Percentiles rank a stretch among this genome's conserved stretches.
Conservation (phyloP, 2,888 invertebrate species). For the Dolomedes plantarius region DNA sequence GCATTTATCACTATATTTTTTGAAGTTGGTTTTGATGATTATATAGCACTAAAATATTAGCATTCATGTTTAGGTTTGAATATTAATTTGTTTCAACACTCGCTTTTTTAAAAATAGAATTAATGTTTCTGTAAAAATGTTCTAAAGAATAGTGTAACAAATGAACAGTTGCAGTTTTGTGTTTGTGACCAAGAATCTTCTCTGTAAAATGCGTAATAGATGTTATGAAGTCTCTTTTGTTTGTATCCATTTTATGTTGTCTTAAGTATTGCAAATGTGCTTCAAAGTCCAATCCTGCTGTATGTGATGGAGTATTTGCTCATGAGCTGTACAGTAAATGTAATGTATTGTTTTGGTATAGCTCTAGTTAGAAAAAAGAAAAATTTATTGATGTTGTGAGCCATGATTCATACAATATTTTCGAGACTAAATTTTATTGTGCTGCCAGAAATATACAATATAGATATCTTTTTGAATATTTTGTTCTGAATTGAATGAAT, state of each 20-base stretch:
- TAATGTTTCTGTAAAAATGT: neutral
- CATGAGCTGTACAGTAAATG: neutral
- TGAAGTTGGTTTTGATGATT: neutral
- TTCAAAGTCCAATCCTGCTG: constrained; percentile 6
- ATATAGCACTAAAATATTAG: neutral
- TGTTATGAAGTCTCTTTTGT: neutral
- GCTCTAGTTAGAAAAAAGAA: neutral
- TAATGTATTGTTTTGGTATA: constrained; percentile 8
- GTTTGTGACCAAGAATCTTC: neutral
- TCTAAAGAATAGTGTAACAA: neutral
- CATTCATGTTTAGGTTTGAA: neutral
- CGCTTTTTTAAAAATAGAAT: too few relatives aligned
- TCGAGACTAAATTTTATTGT: neutral
- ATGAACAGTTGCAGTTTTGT: neutral
- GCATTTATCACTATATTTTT: constrained; percentile 8
- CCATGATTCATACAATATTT: constrained; percentile 5
- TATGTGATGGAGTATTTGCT: constrained; percentile 18
- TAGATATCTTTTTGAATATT: neutral
- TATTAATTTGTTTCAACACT: neutral
- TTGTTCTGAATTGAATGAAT: neutral
- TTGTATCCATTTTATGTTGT: neutral
- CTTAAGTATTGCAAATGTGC: neutral
- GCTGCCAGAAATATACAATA: neutral
- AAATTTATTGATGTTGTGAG: neutral
- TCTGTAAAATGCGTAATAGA: constrained; percentile 8